Evolutionary conservation across 53 echinoderm and acorn worm species (phyloP), one percentile per base, ranked within the genome.

Genomic region (Hippasteria phrygiana): DNA sequence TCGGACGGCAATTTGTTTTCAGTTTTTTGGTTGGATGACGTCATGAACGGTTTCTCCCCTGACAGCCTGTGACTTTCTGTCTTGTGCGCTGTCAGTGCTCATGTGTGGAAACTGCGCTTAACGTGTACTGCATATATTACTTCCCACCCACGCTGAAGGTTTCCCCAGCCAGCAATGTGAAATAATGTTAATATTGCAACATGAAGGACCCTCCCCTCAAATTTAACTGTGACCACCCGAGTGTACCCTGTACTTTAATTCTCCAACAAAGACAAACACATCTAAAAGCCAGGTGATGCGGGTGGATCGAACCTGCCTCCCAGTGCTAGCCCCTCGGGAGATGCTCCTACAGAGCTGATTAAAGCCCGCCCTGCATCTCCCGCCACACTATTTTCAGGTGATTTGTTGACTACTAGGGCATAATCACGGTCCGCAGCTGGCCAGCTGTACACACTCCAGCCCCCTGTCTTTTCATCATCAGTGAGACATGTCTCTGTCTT

Each of bases 351-450:
- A 78, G 79, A 28, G 22, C 70, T 79, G 79, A 79, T 79, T 89
- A 79, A 31, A 89, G 79, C 55, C 79, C 34, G 40, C 63, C 34
- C 43, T 54, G 67, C 80, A 36, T 77, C 45, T 47, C 88, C 77
- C 16, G 47, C 43, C 32, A 34, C 51, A 70, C 89, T 89, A 89
- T 89, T 89, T 89, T 89, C 89, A 79, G 89, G 78, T 89, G 89
- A 89, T 89, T 79, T 89, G 89, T 89, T 89, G 89, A 89, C 89
- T 89, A 89, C 78, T 89, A 53, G 79, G 89, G 79, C 67, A 78
- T 80, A 89, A 89, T 89, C 89, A 89, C 89, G 26, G 79, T 69
- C 78, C 31, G 62, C 89, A 89, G 79, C 89, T 89, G 89, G n/a
- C 48, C 89, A 89, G 89, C 89, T 89, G 89, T 78, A 54, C 79